Conservation (phyloP, 1,140 invertebrate genomes). For the Ylistrum balloti region DNA sequence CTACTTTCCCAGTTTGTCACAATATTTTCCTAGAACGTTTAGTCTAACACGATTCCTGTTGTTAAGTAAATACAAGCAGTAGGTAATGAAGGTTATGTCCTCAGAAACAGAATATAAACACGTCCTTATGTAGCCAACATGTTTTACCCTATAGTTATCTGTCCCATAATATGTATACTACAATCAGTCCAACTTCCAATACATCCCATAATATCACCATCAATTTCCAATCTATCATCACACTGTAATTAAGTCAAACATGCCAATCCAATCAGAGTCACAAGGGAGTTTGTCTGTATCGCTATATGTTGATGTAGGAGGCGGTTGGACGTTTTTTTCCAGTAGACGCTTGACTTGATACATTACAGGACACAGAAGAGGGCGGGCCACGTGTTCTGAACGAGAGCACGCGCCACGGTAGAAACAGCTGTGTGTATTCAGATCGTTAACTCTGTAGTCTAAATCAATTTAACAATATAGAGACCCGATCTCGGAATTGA, state of each 20-base stretch:
- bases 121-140: not conserved
- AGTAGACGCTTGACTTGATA: conserved; percentile 38
- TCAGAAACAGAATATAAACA: not conserved
- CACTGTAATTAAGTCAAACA: conserved; percentile 35
- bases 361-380: conserved; percentile 37
- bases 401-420: conserved; percentile 20
- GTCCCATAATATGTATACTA: not conserved
- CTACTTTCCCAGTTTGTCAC: not conserved
- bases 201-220: not conserved
- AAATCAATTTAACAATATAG: conserved; percentile 40
- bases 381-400: conserved; percentile 15
- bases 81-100: not conserved
- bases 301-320: conserved; percentile 32
- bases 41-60: not conserved
- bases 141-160: not conserved
- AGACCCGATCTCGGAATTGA: conserved; percentile 1
- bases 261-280: conserved; percentile 26
- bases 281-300: conserved; percentile 25
- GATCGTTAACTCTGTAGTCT: conserved; percentile 21
- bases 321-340: conserved; percentile 1
- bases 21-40: too few relatives aligned
- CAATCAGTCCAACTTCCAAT: not conserved
- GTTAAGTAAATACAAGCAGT: not conserved
- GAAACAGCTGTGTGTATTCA: conserved; percentile 17
- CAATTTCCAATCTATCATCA: conserved; percentile 21